A percentile compares a stretch with the other conserved stretches of the same genome.
Evolutionary conservation across 2,888 invertebrate species (phyloP).

Genomic region (Atethmia centrago): DNA sequence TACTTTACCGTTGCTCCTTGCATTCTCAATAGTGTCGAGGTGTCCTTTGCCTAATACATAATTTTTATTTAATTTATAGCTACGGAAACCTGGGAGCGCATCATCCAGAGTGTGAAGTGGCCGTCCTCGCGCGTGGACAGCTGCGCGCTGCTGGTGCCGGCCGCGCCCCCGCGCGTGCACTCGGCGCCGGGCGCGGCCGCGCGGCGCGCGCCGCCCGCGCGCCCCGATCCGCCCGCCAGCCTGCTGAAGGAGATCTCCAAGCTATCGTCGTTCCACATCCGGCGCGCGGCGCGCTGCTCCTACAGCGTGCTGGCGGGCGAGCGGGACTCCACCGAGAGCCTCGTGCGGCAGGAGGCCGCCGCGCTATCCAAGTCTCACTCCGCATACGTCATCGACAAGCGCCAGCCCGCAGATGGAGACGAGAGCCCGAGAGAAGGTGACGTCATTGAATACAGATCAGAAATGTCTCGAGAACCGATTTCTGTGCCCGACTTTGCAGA

Average conservation of each 20-base stretch:
- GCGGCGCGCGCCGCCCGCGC: slow-evolving; percentile 45
- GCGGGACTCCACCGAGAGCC: slow-evolving; percentile 92
- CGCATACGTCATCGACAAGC: slow-evolving; percentile 89
- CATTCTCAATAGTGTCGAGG: not conserved
- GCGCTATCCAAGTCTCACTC: slow-evolving; percentile 90
- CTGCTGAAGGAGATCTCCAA: slow-evolving; percentile 93
- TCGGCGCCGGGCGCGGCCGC: slow-evolving; percentile 76
- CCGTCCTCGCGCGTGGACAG: slow-evolving; percentile 93
- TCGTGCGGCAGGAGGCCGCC: slow-evolving; percentile 81
- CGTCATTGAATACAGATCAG: slow-evolving; percentile 74
- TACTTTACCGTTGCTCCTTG: not conserved
- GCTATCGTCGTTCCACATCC: slow-evolving; percentile 93
- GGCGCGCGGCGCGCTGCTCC: slow-evolving; percentile 92
- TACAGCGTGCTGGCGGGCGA: slow-evolving; percentile 92
- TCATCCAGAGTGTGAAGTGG: slow-evolving; percentile 91
- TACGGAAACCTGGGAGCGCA: slow-evolving; percentile 94
- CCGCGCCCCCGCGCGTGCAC: slow-evolving; percentile 76
- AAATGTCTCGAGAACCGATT: slow-evolving; percentile 92
- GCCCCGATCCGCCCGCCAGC: slow-evolving; percentile 64
- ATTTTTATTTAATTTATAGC: slow-evolving; percentile 81
- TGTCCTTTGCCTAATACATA: not conserved
- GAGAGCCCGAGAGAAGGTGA: slow-evolving; percentile 77
- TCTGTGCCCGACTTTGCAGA: slow-evolving; percentile 94
- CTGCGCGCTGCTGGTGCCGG: slow-evolving; percentile 92
- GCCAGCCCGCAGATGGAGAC: slow-evolving; percentile 76